phyloP scores from a whole-genome alignment of 2,797 vertebrate species.

The Thripadectes ignobilis region DNA sequence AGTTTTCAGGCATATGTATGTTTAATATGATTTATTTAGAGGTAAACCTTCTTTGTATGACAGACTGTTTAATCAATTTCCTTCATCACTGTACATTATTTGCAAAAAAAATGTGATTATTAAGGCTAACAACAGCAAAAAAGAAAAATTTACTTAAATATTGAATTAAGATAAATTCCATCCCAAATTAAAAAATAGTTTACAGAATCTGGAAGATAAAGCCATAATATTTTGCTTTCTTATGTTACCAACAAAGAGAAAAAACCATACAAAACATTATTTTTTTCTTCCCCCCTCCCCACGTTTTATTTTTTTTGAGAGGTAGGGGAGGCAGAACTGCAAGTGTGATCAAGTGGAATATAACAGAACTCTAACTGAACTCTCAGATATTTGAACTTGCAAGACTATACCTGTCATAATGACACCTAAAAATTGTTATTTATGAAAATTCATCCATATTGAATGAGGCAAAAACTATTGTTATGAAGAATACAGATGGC shows the following conservation, averaged over 20 bases:
- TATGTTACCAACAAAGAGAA: neutral
- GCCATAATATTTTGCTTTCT: neutral
- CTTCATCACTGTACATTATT: neutral
- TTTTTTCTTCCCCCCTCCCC: neutral
- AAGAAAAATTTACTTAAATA: neutral
- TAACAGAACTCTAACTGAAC: neutral
- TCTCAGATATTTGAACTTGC: neutral
- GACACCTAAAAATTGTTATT: neutral
- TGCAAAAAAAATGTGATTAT: neutral
- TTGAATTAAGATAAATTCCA: neutral
- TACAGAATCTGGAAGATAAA: neutral
- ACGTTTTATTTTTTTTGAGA: no score
- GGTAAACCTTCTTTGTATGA: neutral
- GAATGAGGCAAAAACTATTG: neutral
- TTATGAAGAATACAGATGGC: neutral
- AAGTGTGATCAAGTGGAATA: neutral
- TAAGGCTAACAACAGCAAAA: neutral
- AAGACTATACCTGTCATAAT: neutral
- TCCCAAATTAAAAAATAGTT: neutral
- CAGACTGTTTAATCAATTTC: neutral
- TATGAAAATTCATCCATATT: neutral
- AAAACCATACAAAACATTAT: neutral
- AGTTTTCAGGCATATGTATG: neutral
- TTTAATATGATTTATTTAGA: neutral
- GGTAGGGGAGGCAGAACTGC: neutral